Evolutionary conservation across 2,888 invertebrate species (phyloP), one percentile per base, ranked within the genome.

Genomic region (Reticulitermes lucifugus): DNA sequence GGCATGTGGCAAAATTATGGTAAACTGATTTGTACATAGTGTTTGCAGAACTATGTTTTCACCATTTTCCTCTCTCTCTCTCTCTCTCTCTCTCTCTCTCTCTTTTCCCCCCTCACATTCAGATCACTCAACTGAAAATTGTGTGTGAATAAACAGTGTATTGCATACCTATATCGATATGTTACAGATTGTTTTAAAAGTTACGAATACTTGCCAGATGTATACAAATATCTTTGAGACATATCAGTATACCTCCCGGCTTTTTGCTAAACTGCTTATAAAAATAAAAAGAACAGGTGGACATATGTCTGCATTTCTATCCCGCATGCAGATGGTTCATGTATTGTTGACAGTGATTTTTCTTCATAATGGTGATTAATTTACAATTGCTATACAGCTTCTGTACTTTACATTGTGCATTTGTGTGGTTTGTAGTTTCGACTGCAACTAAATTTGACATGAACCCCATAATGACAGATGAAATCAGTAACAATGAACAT

Each of bases 111-210:
- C 12, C 14, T 1, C n/a, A 0, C 25, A 25, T 65, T 65, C n/a
- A 65, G 14, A 25, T 65, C 25, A 2, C 12, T 25, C n/a, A 65
- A 5, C 25, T n/a, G 6, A n/a, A n/a, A n/a, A n/a, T 2, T 25
- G 18, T 55, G 18, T 55, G 14, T 55, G 55, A 12, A 18, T 55
- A 55, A 14, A 18, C 14, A 55, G 14, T 65, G 65, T n/a, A 65
- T 65, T 65, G 79, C 55, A 55, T 77, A n/a, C 43, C 46, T 77
- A 25, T 81, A 41, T 55, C 65, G 60, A 81, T 29, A 81, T 81
- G 41, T 60, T 81, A 43, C 81, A 81, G 46, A 70, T 81, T 81
- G 81, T 81, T 81, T 81, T 65, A 70, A 43, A 81, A 65, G 43
- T 81, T 43, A 35, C 70, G n/a, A 46, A 65, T 81, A 65, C 65